These are phyloP conservation scores for Aplysina aerophoba DNA, from an alignment of 37 sponge, comb jelly and placozoan genomes.

Conservation along the genomic window DNA sequence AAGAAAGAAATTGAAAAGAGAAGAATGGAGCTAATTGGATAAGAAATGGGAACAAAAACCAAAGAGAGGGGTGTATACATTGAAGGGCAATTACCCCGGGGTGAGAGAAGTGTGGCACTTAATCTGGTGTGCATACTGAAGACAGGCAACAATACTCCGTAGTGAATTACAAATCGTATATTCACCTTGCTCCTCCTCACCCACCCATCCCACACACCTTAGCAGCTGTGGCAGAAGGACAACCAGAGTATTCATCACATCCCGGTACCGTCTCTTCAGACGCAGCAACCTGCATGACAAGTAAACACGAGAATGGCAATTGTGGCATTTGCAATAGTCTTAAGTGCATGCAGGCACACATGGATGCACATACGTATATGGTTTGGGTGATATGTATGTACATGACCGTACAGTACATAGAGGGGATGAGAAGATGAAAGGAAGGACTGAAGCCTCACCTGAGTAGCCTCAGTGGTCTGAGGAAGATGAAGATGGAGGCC, in stretches of 20 bases:
- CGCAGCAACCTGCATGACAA: conserved; percentile 59
- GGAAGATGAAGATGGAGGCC: conserved; percentile 16
- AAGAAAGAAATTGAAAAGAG: too few species aligned
- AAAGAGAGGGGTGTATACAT: too few species aligned
- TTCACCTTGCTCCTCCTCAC: too few species aligned
- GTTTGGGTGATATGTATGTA: neutral
- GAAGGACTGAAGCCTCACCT: conserved; percentile 1
- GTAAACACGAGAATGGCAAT: neutral
- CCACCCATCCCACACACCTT: neutral
- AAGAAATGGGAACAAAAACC: too few species aligned
- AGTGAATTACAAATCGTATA: too few species aligned
- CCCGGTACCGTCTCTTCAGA: conserved; percentile 72
- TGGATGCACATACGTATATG: conserved; percentile 2
- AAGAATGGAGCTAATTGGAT: too few species aligned
- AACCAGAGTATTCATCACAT: conserved; percentile 72
- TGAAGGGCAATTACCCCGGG: too few species aligned
- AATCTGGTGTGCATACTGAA: too few species aligned
- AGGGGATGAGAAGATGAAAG: too few species aligned
- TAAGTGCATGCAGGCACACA: conserved; percentile 20
- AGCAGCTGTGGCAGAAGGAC: conserved; percentile 65
- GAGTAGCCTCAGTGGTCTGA: conserved; percentile 37
- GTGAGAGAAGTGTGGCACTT: too few species aligned
- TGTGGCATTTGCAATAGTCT: neutral
- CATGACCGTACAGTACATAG: too few species aligned
- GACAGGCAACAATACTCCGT: too few species aligned